phyloP scores from a whole-genome alignment of 2,797 vertebrate species.

The Natrix natrix region DNA sequence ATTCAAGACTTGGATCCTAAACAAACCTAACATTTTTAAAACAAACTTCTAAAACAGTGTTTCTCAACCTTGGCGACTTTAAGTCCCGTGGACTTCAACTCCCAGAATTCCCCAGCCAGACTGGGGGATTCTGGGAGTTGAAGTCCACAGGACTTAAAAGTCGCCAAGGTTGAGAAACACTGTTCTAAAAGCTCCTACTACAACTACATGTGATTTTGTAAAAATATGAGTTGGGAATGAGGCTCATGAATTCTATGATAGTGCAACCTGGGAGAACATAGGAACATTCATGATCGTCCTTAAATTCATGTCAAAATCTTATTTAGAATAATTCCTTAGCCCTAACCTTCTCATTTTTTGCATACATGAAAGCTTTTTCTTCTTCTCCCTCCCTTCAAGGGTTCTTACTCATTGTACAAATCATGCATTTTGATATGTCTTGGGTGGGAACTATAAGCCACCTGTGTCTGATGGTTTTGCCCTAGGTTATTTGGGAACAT shows the following conservation, averaged over 20 bases:
- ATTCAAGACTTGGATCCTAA: background rate
- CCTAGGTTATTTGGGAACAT: background rate
- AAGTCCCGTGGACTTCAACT: too few species aligned
- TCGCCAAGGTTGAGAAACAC: too few species aligned
- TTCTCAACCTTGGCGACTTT: too few species aligned
- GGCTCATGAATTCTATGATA: background rate
- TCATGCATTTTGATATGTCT: background rate
- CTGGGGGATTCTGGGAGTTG: too few species aligned
- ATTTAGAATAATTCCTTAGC: background rate
- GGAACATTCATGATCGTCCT: background rate
- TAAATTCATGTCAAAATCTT: background rate
- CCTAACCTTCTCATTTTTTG: background rate
- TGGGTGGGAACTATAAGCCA: background rate
- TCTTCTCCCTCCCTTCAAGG: background rate
- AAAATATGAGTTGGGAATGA: background rate
- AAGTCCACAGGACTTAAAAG: too few species aligned
- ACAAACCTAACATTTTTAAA: background rate
- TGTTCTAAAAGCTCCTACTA: background rate
- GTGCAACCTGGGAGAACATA: background rate
- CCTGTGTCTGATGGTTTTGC: background rate
- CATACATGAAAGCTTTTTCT: background rate
- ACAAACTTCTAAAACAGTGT: background rate
- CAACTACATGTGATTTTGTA: background rate
- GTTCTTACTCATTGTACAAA: background rate
- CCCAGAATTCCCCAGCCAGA: too few species aligned